Evolutionary conservation across 2,888 invertebrate species (phyloP).

Genomic region (Bellardia pandia): DNA sequence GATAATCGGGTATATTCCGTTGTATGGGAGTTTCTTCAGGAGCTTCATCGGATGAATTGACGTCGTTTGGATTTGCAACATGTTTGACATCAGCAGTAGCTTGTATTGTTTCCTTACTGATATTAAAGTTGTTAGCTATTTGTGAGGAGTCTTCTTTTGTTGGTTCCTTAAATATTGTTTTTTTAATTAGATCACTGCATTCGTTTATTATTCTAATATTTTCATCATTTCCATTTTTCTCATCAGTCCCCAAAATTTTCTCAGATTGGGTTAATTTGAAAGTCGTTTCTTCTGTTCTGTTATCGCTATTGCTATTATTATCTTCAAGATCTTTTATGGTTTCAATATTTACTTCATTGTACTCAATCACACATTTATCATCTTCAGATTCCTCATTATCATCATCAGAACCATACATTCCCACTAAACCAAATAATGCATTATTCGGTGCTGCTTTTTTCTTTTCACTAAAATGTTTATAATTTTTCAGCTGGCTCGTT

Average conservation of each 20-base stretch:
- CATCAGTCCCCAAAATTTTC: too few relatives aligned
- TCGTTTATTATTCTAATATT: background rate
- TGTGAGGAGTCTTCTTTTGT: too few relatives aligned
- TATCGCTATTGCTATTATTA: background rate
- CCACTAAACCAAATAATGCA: slow-evolving; percentile 78
- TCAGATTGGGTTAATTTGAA: background rate
- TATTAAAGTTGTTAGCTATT: too few relatives aligned
- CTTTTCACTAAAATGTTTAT: slow-evolving; percentile 75
- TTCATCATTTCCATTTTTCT: background rate
- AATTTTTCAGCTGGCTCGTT: slow-evolving; percentile 77
- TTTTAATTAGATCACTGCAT: background rate
- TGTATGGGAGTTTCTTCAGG: slow-evolving; percentile 78
- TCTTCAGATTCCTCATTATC: slow-evolving; percentile 65
- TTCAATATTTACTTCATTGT: slow-evolving; percentile 2
- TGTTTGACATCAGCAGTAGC: background rate
- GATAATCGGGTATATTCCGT: slow-evolving; percentile 56
- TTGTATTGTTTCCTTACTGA: too few relatives aligned
- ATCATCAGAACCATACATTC: slow-evolving; percentile 81
- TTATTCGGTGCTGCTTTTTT: slow-evolving; percentile 70
- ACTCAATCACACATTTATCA: slow-evolving; percentile 10
- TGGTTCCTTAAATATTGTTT: background rate
- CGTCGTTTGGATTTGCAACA: background rate
- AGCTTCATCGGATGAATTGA: slow-evolving; percentile 76
- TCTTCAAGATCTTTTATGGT: background rate
- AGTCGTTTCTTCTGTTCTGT: background rate